phyloP scores from a whole-genome alignment of 2,113 vertebrate species.

The Saiga tatarica region DNA sequence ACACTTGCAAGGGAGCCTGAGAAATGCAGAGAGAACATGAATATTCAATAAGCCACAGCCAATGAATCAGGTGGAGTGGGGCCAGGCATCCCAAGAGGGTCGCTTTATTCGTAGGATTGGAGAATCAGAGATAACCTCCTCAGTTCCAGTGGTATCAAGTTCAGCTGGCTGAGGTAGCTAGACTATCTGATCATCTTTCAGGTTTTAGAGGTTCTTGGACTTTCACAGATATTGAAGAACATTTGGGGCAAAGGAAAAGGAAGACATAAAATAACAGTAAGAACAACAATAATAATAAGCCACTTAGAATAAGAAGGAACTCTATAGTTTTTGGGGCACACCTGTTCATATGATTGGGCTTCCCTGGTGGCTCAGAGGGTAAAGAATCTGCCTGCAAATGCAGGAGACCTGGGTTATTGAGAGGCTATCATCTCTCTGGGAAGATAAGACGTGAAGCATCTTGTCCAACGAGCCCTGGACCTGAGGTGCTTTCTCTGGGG shows the following conservation, averaged over 20 bases:
- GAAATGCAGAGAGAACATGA: background rate
- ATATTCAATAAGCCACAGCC: background rate
- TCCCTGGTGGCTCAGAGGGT: too few relatives aligned
- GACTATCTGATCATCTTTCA: background rate
- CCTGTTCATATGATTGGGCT: background rate
- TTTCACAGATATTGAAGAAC: background rate
- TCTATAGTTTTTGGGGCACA: background rate
- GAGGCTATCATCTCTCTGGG: background rate
- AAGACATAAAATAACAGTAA: background rate
- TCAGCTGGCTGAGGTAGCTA: background rate
- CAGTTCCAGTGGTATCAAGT: background rate
- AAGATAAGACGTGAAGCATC: background rate
- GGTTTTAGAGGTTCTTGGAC: background rate
- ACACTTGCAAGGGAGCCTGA: background rate
- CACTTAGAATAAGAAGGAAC: background rate
- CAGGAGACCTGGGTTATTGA: background rate
- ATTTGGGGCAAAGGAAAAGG: slow-evolving; percentile 23
- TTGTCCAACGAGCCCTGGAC: background rate
- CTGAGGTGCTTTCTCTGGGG: background rate
- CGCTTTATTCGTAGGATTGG: background rate
- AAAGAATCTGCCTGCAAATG: too few relatives aligned
- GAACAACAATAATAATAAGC: background rate
- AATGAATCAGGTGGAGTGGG: background rate
- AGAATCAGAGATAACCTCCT: background rate
- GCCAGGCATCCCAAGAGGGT: background rate